These are phyloP conservation scores for Drosophila atripex DNA, from an alignment of 2,888 invertebrate genomes.

Conservation along the genomic window DNA sequence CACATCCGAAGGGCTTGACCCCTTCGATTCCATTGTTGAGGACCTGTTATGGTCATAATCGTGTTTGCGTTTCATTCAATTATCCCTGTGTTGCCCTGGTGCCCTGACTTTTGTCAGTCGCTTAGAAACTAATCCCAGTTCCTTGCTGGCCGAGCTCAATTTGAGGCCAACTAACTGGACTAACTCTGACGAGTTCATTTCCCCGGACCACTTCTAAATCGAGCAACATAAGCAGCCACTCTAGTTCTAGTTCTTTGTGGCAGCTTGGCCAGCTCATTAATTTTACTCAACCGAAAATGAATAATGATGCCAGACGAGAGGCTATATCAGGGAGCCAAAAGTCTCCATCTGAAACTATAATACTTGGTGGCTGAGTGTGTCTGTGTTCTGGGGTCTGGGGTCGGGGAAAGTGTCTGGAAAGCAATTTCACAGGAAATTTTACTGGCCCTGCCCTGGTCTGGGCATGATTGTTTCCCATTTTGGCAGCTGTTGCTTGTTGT, in stretches of 20 bases:
- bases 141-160: conserved; percentile 10
- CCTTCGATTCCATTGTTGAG: conserved; percentile 11
- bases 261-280: conserved; percentile 25
- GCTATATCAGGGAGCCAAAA: conserved; percentile 18
- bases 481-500: conserved; percentile 35
- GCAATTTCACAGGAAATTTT: conserved; percentile 23
- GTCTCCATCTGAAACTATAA: conserved; percentile 4
- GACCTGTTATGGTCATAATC: conserved; percentile 11
- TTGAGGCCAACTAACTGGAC: conserved; percentile 21
- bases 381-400: background rate
- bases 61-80: conserved; percentile 19
- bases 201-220: conserved; percentile 21
- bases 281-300: conserved; percentile 37
- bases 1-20: conserved; percentile 26
- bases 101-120: background rate
- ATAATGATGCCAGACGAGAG: conserved; percentile 18
- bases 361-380: background rate
- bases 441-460: conserved; percentile 15
- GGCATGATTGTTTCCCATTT: conserved; percentile 32
- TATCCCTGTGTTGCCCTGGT: conserved; percentile 1
- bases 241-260: conserved; percentile 9
- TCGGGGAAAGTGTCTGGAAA: conserved; percentile 20
- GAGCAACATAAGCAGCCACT: conserved; percentile 19
- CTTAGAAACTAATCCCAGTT: background rate
- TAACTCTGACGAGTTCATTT: conserved; percentile 17